Conservation (phyloP, 1,140 invertebrate genomes). For the Drosophila subpulchrella region DNA sequence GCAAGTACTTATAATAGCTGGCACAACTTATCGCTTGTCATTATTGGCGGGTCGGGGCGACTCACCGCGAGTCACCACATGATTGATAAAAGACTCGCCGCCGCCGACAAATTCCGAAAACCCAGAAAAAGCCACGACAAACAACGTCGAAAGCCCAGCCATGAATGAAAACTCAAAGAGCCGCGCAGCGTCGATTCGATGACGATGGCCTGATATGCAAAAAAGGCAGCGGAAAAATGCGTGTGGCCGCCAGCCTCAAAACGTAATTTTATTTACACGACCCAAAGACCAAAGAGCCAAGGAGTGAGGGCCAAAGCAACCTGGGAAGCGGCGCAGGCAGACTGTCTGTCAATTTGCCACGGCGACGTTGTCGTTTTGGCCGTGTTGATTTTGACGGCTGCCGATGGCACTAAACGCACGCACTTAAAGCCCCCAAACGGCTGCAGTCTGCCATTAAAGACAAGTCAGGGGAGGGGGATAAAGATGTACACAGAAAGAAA, state of each 20-base stretch:
- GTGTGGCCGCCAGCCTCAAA: constrained; percentile 70
- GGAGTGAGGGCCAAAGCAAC: neutral
- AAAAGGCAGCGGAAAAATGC: constrained; percentile 57
- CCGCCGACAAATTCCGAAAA: constrained; percentile 71
- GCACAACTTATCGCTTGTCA: constrained; percentile 78
- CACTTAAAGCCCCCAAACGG: constrained; percentile 70
- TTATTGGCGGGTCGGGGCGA: constrained; percentile 69
- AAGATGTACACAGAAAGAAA: constrained; percentile 1
- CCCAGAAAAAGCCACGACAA: constrained; percentile 44
- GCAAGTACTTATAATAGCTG: constrained; percentile 38
- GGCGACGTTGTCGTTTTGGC: constrained; percentile 29
- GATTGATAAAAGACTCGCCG: constrained; percentile 76
- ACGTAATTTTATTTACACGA: constrained; percentile 81
- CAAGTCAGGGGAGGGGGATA: neutral
- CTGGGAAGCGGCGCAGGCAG: constrained; percentile 26
- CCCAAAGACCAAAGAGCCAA: neutral
- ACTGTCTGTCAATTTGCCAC: constrained; percentile 70
- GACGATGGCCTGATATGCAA: constrained; percentile 60
- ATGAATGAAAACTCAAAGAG: constrained; percentile 79
- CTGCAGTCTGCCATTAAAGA: constrained; percentile 64
- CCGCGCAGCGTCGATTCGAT: constrained; percentile 24
- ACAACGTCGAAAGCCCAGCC: constrained; percentile 64
- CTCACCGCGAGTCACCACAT: constrained; percentile 64
- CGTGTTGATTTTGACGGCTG: constrained; percentile 78
- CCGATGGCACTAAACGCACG: constrained; percentile 78